phyloP scores from a whole-genome alignment of 1,140 invertebrate genomes.

The Mya arenaria region DNA sequence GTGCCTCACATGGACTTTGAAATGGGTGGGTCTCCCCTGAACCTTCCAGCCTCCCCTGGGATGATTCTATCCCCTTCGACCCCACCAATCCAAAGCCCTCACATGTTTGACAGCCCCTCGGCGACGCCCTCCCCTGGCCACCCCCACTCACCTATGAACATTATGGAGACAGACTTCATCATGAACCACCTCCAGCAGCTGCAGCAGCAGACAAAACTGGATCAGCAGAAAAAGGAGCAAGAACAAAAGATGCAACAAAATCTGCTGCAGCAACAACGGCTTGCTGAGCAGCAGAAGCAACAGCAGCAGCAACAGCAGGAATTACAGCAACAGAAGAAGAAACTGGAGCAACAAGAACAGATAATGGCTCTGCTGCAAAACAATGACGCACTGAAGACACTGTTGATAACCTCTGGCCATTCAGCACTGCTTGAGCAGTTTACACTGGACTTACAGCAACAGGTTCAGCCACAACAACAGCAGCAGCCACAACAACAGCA shows the following conservation, averaged over 20 bases:
- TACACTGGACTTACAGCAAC: conserved; percentile 1
- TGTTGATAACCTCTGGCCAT: conserved; percentile 4
- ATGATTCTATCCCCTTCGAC: conserved; percentile 24
- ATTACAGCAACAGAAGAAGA: conserved; percentile 27
- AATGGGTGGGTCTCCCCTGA: not conserved
- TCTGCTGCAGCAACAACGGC: conserved; percentile 4
- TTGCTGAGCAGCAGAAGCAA: not conserved
- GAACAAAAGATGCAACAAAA: conserved; percentile 18
- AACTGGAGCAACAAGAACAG: conserved; percentile 42
- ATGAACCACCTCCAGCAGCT: conserved; percentile 39
- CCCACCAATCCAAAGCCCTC: not conserved
- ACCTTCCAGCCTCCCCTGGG: not conserved
- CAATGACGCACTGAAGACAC: not conserved
- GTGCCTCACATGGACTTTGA: conserved; percentile 42
- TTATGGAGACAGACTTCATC: conserved; percentile 43
- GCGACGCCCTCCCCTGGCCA: conserved; percentile 24
- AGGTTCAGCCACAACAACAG: conserved; percentile 52
- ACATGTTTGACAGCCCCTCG: conserved; percentile 21
- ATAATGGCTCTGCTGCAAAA: conserved; percentile 16
- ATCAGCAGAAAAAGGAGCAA: conserved; percentile 25
- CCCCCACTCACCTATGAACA: not conserved
- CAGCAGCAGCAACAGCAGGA: conserved; percentile 14
- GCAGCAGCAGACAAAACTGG: conserved; percentile 39
- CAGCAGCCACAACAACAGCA: conserved; percentile 39
- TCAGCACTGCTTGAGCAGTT: not conserved